These are phyloP conservation scores for Pseudorectes ferrugineus DNA, from an alignment of 2,113 vertebrate species.

Conservation along the genomic window DNA sequence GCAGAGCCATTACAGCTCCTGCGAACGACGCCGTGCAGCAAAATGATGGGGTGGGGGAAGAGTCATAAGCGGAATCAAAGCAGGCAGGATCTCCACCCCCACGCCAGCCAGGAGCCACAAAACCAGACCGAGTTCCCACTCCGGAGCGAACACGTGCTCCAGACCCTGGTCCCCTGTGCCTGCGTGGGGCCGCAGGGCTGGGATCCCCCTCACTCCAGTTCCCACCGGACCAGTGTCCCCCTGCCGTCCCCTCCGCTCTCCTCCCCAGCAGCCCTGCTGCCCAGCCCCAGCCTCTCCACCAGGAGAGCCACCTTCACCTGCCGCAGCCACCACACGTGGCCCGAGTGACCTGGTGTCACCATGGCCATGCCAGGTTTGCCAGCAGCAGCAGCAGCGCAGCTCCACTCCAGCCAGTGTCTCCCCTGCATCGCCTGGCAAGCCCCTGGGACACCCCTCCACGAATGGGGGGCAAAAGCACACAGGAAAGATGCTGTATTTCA, in stretches of 20 bases:
- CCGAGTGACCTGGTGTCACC: fast-evolving
- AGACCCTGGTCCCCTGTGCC: background rate
- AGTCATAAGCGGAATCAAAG: background rate
- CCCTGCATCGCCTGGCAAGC: background rate
- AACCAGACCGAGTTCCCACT: background rate
- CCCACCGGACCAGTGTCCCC: fast-evolving
- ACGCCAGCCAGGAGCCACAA: background rate
- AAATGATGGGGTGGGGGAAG: background rate
- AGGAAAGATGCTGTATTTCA: background rate
- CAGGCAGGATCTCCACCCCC: background rate
- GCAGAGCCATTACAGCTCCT: background rate
- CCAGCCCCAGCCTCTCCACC: background rate
- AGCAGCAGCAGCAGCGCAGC: background rate
- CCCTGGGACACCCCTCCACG: background rate
- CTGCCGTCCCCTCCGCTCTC: fast-evolving
- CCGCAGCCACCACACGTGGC: background rate
- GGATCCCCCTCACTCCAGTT: fast-evolving
- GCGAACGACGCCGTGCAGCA: background rate
- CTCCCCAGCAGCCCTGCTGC: background rate
- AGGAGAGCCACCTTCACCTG: background rate
- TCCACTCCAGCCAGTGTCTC: background rate
- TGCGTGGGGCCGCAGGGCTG: fast-evolving
- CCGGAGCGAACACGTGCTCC: fast-evolving
- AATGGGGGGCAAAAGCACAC: fast-evolving
- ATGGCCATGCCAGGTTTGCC: fast-evolving